A percentile compares a stretch with the other conserved stretches of the same genome.
Evolutionary conservation across 2,888 invertebrate species (phyloP).

Genomic region (Pyrrhia umbra): DNA sequence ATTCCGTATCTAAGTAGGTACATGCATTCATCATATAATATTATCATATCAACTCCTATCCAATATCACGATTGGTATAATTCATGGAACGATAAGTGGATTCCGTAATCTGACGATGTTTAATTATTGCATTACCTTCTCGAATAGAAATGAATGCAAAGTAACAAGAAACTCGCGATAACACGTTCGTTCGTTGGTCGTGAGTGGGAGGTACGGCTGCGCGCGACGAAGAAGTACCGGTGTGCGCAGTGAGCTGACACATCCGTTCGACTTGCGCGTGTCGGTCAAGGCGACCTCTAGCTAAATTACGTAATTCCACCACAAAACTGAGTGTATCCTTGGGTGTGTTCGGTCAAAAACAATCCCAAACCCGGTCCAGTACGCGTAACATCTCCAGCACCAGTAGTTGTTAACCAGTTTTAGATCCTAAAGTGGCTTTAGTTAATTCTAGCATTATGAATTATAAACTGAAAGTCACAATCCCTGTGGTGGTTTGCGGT

Average conservation of each 20-base stretch:
- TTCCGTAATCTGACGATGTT: conserved; percentile 83
- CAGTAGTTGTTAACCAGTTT: conserved; percentile 69
- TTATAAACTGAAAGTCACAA: conserved; percentile 88
- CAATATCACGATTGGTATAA: conserved; percentile 70
- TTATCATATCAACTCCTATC: conserved; percentile 56
- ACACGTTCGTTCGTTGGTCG: conserved; percentile 78
- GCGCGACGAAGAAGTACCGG: conserved; percentile 80
- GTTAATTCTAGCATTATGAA: conserved; percentile 79
- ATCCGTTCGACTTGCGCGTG: conserved; percentile 89
- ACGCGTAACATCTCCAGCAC: conserved; percentile 73
- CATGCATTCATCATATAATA: conserved; percentile 12
- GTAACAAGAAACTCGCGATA: conserved; percentile 88
- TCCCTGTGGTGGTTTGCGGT: conserved; percentile 88
- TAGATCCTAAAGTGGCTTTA: conserved; percentile 63
- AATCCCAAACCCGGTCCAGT: conserved; percentile 75
- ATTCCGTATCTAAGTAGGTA: conserved; percentile 23
- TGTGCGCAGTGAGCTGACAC: conserved; percentile 89
- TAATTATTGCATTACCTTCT: conserved; percentile 77
- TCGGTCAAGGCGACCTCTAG: conserved; percentile 88
- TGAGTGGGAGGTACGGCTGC: conserved; percentile 87
- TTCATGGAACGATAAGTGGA: conserved; percentile 78
- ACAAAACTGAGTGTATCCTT: conserved; percentile 80
- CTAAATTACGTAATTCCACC: conserved; percentile 88
- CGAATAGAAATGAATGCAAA: conserved; percentile 82
- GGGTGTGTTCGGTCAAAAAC: conserved; percentile 86